These are phyloP conservation scores for Rynchops niger DNA, from an alignment of 2,113 vertebrate species.

Conservation along the genomic window DNA sequence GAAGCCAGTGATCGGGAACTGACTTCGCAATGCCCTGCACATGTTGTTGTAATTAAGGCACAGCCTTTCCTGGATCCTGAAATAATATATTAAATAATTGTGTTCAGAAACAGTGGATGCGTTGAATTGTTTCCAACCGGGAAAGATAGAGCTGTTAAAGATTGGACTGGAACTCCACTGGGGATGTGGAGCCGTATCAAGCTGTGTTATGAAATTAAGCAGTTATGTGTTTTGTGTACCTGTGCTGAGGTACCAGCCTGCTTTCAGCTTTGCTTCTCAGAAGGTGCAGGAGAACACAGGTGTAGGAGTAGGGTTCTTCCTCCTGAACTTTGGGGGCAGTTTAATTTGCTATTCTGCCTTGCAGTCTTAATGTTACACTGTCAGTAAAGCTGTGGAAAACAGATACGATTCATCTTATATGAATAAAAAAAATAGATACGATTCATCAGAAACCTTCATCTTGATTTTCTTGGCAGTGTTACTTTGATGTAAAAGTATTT, in stretches of 20 bases:
- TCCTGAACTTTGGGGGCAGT: not conserved
- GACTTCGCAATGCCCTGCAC: not conserved
- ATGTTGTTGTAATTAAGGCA: slow-evolving; percentile 40
- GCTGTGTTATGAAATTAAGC: not conserved
- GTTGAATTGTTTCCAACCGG: not conserved
- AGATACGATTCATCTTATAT: too few relatives aligned
- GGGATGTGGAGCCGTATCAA: not conserved
- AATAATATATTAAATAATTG: not conserved
- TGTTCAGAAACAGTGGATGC: not conserved
- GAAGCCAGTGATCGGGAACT: not conserved
- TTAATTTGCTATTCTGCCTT: not conserved
- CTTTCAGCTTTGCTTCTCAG: not conserved
- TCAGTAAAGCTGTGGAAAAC: not conserved
- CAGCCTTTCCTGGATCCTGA: slow-evolving; percentile 38
- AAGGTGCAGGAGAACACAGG: not conserved
- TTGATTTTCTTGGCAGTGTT: not conserved
- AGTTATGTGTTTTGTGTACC: not conserved
- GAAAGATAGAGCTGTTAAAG: not conserved
- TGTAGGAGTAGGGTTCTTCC: accelerated
- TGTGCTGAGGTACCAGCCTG: not conserved
- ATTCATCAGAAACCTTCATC: too few relatives aligned
- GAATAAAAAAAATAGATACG: too few relatives aligned
- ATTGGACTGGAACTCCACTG: not conserved
- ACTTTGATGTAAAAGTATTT: not conserved
- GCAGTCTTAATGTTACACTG: not conserved